phyloP scores from a whole-genome alignment of 2,113 vertebrate genomes.

The Lichenostomus cassidix region DNA sequence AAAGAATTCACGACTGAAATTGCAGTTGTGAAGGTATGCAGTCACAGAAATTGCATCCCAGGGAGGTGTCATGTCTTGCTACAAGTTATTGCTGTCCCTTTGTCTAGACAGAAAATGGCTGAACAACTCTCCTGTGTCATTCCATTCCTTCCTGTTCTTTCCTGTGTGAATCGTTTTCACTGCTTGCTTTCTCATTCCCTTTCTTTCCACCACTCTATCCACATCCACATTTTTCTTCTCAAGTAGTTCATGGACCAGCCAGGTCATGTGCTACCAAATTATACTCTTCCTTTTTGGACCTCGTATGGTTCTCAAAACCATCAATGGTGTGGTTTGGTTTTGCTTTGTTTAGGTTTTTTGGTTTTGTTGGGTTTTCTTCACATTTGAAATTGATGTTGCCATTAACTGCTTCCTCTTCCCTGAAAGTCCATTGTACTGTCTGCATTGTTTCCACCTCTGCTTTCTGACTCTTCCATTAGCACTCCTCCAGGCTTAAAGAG shows the following conservation, averaged over 20 bases:
- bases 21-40: constrained; percentile 1
- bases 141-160: background rate
- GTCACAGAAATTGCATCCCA: background rate
- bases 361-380: background rate
- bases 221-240: background rate
- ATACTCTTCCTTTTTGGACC: background rate
- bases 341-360: background rate
- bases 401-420: background rate
- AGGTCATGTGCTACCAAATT: background rate
- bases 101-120: constrained; percentile 1
- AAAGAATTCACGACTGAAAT: background rate
- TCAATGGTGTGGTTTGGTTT: background rate
- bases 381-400: background rate
- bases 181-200: background rate
- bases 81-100: background rate
- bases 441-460: background rate
- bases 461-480: background rate
- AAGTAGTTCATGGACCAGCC: background rate
- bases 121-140: background rate
- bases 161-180: background rate
- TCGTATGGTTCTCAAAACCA: background rate
- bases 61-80: background rate
- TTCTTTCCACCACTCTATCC: background rate
- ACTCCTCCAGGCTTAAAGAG: background rate
- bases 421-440: background rate